Percentiles rank a stretch among this genome's conserved stretches.
phyloP scores from a whole-genome alignment of 2,888 invertebrate species.

The Terebella lapidaria region DNA sequence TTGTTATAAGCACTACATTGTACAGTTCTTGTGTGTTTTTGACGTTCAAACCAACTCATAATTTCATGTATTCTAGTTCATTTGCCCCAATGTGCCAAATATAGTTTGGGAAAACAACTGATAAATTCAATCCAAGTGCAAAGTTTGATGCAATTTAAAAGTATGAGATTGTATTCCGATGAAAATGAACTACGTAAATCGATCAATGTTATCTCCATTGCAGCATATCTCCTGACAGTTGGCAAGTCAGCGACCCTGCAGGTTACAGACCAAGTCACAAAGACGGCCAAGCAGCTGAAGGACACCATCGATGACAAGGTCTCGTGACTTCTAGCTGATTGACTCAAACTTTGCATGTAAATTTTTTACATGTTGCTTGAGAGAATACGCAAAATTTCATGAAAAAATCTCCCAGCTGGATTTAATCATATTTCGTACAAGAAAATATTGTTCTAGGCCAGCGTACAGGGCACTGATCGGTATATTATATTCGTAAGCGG shows the following conservation, averaged over 20 bases:
- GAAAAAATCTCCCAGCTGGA: too few species aligned
- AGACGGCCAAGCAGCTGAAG: slow-evolving; percentile 87
- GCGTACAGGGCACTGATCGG: too few species aligned
- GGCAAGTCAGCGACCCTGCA: slow-evolving; percentile 22
- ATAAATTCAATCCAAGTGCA: not conserved
- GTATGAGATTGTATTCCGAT: not conserved
- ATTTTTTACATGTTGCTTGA: too few species aligned
- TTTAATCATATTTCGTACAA: too few species aligned
- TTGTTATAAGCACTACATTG: not conserved
- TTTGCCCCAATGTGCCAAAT: too few species aligned
- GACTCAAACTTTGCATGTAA: too few species aligned
- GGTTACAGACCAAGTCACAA: slow-evolving; percentile 85
- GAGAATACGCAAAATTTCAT: too few species aligned
- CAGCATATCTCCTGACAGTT: slow-evolving; percentile 24
- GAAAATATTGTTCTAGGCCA: too few species aligned
- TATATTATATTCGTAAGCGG: too few species aligned
- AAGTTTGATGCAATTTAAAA: not conserved
- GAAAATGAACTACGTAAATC: not conserved
- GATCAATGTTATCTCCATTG: not conserved
- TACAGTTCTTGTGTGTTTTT: not conserved
- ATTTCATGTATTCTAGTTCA: too few species aligned
- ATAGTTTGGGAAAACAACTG: not conserved
- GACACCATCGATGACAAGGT: slow-evolving; percentile 88
- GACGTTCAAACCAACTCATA: too few species aligned
- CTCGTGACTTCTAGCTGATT: too few species aligned